Percentiles rank a stretch among this genome's conserved stretches.
phyloP scores from a whole-genome alignment of 92 coral and sea anemone genomes.

The Actinostola sp. region DNA sequence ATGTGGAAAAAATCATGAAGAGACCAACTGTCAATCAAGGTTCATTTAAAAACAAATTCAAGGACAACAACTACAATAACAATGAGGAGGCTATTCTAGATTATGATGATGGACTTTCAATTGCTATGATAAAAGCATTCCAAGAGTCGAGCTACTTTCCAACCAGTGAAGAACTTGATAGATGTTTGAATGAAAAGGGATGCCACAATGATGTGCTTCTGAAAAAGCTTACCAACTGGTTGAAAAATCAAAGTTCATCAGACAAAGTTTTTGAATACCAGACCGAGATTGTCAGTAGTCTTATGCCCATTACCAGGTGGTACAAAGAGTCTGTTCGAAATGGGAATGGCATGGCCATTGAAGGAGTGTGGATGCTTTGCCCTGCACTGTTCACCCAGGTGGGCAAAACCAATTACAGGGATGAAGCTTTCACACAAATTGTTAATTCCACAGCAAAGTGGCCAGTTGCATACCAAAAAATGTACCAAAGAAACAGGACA shows the following conservation, averaged over 20 bases:
- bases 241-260: background rate
- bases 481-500: constrained; percentile 42
- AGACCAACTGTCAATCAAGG: constrained; percentile 22
- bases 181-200: background rate
- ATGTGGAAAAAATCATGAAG: constrained; percentile 33
- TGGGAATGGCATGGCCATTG: constrained; percentile 44
- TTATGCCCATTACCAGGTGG: constrained; percentile 20
- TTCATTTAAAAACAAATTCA: constrained; percentile 23
- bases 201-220: constrained; percentile 36
- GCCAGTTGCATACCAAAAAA: constrained; percentile 43
- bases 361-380: constrained; percentile 36
- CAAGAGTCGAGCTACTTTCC: constrained; percentile 39
- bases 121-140: constrained; percentile 42
- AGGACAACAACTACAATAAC: constrained; percentile 44
- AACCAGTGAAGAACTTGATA: constrained; percentile 8
- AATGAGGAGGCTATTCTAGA: constrained; percentile 49
- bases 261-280: constrained; percentile 23
- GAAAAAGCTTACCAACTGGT: constrained; percentile 28
- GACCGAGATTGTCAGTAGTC: constrained; percentile 7
- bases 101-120: constrained; percentile 50
- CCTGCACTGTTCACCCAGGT: constrained; percentile 36
- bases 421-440: constrained; percentile 34
- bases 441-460: constrained; percentile 37
- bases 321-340: constrained; percentile 17
- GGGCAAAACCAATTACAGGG: constrained; percentile 30